These are phyloP conservation scores for Eupithecia vulgata DNA, from an alignment of 2,888 invertebrate genomes.

Conservation along the genomic window DNA sequence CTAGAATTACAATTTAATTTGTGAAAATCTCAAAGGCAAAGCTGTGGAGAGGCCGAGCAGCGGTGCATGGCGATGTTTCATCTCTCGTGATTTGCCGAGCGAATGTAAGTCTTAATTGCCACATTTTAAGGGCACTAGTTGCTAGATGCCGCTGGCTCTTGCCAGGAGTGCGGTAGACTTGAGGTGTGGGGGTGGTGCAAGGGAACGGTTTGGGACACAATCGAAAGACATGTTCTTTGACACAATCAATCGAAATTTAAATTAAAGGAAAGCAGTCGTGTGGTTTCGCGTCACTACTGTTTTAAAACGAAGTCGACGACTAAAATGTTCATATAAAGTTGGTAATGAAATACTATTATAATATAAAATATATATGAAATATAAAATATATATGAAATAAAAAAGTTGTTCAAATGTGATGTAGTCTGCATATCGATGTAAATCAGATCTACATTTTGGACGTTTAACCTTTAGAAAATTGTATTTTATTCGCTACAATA, in stretches of 20 bases:
- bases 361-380: too few relatives aligned
- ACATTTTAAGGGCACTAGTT: constrained; percentile 73
- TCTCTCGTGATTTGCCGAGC: constrained; percentile 72
- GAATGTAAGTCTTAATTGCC: constrained; percentile 78
- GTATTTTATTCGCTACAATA: constrained; percentile 15
- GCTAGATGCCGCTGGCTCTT: constrained; percentile 40
- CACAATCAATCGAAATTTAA: too few relatives aligned
- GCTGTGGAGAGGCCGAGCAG: constrained; percentile 62
- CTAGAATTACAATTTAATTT: constrained; percentile 70
- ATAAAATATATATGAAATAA: too few relatives aligned
- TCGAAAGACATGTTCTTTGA: not conserved
- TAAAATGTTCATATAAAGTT: not conserved
- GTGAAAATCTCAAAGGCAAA: constrained; percentile 66
- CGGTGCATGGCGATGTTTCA: constrained; percentile 63
- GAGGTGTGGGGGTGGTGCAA: constrained; percentile 56
- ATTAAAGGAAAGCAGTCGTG: too few relatives aligned
- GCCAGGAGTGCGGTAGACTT: constrained; percentile 65
- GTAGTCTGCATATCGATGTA: not conserved
- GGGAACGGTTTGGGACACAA: not conserved
- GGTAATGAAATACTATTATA: not conserved
- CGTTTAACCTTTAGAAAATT: not conserved
- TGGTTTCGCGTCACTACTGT: not conserved
- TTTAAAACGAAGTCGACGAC: not conserved
- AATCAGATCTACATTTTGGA: not conserved
- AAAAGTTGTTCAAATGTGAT: not conserved